These are phyloP conservation scores for Asobara japonica DNA, from an alignment of 1,140 invertebrate genomes.

Conservation along the genomic window DNA sequence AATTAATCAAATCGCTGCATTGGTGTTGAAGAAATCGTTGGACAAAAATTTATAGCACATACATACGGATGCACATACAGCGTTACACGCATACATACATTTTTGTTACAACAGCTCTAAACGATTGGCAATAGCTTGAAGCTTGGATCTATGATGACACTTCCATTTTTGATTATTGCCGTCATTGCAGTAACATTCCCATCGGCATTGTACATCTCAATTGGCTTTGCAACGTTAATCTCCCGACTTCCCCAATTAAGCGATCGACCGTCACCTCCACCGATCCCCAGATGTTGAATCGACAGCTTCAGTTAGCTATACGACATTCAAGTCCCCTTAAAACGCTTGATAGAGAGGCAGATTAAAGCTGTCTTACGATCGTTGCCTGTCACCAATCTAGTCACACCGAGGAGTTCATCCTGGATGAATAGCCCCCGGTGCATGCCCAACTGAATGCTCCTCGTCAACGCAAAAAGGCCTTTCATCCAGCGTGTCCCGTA, in stretches of 20 bases:
- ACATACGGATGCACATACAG: too few species aligned
- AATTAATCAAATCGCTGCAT: too few species aligned
- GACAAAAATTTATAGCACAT: too few species aligned
- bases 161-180: too few species aligned
- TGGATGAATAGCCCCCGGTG: not conserved
- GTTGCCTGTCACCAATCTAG: not conserved
- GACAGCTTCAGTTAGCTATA: slow-evolving; percentile 15
- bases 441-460: not conserved
- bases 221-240: not conserved
- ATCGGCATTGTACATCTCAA: too few species aligned
- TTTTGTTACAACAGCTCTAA: too few species aligned
- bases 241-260: not conserved
- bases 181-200: too few species aligned
- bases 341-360: slow-evolving; percentile 14
- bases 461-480: slow-evolving; percentile 54
- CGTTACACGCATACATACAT: too few species aligned
- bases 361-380: slow-evolving; percentile 28
- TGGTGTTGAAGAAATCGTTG: too few species aligned
- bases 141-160: too few species aligned
- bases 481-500: slow-evolving; percentile 49
- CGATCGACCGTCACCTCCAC: not conserved
- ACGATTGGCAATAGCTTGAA: too few species aligned
- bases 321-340: not conserved
- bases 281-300: slow-evolving; percentile 9
- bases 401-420: not conserved